These are phyloP conservation scores for Pseudopodoces humilis DNA, from an alignment of 2,113 vertebrate genomes.

Conservation along the genomic window DNA sequence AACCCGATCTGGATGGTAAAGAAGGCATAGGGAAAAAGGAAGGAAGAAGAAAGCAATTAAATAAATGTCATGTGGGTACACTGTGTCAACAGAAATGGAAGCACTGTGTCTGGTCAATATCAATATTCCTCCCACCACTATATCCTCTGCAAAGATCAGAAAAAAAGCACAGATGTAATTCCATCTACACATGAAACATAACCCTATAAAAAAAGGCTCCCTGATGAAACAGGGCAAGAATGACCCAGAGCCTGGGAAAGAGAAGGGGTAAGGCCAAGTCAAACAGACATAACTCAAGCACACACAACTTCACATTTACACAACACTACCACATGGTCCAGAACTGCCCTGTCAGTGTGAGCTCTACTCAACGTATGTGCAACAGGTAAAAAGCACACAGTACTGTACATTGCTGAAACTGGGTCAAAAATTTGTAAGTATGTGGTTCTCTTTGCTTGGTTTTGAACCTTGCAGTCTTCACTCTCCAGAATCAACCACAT, in stretches of 20 bases:
- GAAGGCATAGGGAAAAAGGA: neutral
- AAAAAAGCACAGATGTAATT: neutral
- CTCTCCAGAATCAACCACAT: neutral
- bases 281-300: rapidly evolving
- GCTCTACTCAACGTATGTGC: neutral
- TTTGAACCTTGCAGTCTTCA: neutral
- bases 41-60: neutral
- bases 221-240: neutral
- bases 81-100: neutral
- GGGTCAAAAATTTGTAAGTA: neutral
- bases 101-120: rapidly evolving
- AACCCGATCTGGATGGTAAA: slow-evolving; percentile 86
- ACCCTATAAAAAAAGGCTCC: neutral
- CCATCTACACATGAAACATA: neutral
- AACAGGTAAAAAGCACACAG: neutral
- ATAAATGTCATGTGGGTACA: neutral
- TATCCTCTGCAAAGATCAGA: neutral
- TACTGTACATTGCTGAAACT: neutral
- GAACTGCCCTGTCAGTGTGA: rapidly evolving
- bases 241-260: rapidly evolving
- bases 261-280: neutral
- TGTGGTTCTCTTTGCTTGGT: neutral
- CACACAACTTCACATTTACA: neutral
- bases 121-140: neutral
- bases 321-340: neutral